Percentiles rank a stretch among this genome's conserved stretches.
Evolutionary conservation across 2,888 invertebrate genomes (phyloP).

Genomic region (Andrena trimmerana): DNA sequence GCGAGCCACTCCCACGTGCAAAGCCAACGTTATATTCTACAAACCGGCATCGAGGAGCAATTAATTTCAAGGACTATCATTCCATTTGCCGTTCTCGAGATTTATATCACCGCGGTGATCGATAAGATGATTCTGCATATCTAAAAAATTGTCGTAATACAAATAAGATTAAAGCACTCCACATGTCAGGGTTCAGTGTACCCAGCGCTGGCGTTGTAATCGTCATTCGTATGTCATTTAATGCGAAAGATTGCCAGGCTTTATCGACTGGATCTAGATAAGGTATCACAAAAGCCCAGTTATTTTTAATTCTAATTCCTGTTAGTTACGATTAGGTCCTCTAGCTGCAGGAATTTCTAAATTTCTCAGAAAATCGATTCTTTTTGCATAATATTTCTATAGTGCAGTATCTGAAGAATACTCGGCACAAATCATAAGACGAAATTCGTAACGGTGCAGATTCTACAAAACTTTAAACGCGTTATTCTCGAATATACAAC

Average conservation of each 20-base stretch:
- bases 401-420: no score
- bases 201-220: constrained; percentile 23
- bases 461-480: no score
- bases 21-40: background rate
- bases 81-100: no score
- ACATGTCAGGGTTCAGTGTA: constrained; percentile 30
- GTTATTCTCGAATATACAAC: no score
- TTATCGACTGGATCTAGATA: constrained; percentile 34
- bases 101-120: background rate
- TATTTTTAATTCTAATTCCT: background rate
- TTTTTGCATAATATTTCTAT: no score
- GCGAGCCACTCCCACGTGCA: no score
- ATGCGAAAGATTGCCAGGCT: background rate
- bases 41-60: background rate
- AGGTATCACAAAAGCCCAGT: background rate
- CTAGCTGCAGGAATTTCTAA: background rate
- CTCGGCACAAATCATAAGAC: no score
- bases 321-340: background rate
- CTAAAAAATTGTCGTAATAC: background rate
- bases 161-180: constrained; percentile 2
- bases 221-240: background rate
- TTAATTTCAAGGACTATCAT: background rate
- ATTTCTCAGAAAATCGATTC: no score
- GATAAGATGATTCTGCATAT: constrained; percentile 1
- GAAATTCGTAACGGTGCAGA: no score